Base-by-base conservation (phyloP, 2,797 vertebrate species). In the Rhynchonycteris naso region DNA sequence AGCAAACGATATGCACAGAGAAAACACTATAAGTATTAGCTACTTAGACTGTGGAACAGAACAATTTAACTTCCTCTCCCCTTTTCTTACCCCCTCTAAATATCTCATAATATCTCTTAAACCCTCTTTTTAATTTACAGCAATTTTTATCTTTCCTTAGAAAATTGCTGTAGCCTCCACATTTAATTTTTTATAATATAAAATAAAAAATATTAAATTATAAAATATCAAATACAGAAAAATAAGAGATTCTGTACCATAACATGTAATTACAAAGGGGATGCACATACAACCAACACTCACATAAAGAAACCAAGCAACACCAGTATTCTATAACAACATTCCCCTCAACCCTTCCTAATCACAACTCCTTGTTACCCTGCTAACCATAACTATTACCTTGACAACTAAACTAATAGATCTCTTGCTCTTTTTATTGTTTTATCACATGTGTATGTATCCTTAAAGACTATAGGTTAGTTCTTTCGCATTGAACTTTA, bases 121-220 rank as follows among this genome's bases (percentile, higher is more conserved):
- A 89, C 3, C 2, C 3, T 81, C 88, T 79, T 76, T 80, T 2
- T 16, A 35, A 69, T 75, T 21, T 5, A 63, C 6, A 43, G 69
- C 26, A 69, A 14, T 63, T 66, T n/a, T 2, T 28, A 56, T 61
- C 26, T 43, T 82, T 18, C 26, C 52, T 91, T 85, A 35, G 28
- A 66, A 38, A 82, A 91, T 22, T 80, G 13, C 2, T n/a, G 4
- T 74, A 63, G 18, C 15, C 52, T 65, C 66, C 12, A 30, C 35
- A 83, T 61, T 88, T 88, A 88, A 35, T 72, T 80, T 86, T 71
- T 83, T 96, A 30, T 35, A 80, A 85, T 50, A 35, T 47, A 38
- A 75, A 76, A 59, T 47, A 24, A 86, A 80, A 68, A 65, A 30
- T 28, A 30, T 33, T 54, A 28, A 72, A 52, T 52, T 18, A 35